These are phyloP conservation scores for Oreocharis arfaki DNA, from an alignment of 2,113 vertebrate genomes.

Conservation along the genomic window DNA sequence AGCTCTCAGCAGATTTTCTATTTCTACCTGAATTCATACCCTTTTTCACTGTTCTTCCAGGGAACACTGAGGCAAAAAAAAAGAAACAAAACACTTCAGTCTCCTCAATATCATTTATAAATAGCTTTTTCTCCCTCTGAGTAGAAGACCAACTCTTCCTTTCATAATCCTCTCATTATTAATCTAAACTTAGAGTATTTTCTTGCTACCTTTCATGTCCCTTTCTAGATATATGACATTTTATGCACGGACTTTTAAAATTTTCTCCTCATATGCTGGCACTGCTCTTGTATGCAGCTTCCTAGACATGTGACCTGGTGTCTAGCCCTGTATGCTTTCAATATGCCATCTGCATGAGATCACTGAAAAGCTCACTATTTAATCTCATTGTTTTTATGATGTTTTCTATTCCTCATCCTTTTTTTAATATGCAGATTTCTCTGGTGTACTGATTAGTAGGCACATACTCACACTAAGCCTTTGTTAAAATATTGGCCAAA, in stretches of 20 bases:
- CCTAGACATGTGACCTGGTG: neutral
- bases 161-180: neutral
- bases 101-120: neutral
- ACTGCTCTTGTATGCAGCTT: neutral
- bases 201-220: neutral
- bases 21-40: neutral
- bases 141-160: neutral
- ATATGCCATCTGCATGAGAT: neutral
- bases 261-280: neutral
- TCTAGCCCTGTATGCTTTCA: neutral
- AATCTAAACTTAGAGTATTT: slow-evolving; percentile 26
- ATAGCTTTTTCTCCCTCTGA: neutral
- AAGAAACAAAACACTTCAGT: neutral
- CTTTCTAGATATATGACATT: slow-evolving; percentile 16
- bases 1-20: neutral
- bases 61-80: neutral
- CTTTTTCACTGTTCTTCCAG: neutral
- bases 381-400: neutral
- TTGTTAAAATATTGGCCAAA: neutral
- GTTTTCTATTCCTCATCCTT: neutral
- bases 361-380: neutral
- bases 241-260: slow-evolving; percentile 8
- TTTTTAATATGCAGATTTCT: neutral
- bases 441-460: neutral
- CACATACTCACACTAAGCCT: neutral